Evolutionary conservation across 1,140 invertebrate genomes (phyloP), one percentile per base, ranked within the genome.

Genomic region (Heliconius nattereri): DNA sequence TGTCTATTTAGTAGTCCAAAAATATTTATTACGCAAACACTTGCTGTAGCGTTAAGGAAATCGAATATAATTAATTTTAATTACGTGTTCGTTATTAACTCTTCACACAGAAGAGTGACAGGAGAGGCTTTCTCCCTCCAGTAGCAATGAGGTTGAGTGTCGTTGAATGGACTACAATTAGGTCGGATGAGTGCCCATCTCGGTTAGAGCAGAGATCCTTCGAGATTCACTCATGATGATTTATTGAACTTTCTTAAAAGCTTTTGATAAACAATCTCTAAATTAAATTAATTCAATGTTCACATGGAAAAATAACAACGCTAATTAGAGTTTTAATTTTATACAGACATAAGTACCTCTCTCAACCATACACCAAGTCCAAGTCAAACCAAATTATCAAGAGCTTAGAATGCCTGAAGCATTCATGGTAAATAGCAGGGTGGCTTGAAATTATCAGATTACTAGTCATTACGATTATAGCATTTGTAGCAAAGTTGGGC

Each of bases 161-260:
- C 84, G 83, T 91, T 88, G 85, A 88, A 89, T 84, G 87, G 82
- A 75, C 87, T 82, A 77, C 89, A 91, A 90, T 89, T 88, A 86
- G 89, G 88, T 88, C 89, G 87, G 75, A 76, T 52, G 78, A 85
- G 84, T 78, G 81, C 78, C 85, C 75, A 85, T 84, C 83, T 84
- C 78, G 83, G 81, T 83, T 85, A 57, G 73, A 79, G 73, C 71
- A 73, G 35, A 37, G 57, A 70, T 76, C 75, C 75, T 76, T 45
- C 19, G 35, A 45, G 35, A 76, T 70, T 70, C 16, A 76, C 32
- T 52, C 49, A 52, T 52, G 19, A 52, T 66, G 57, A 40, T 70
- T 40, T 76, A 35, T 70, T 66, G 60, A 66, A 13, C 60, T 66
- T 66, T 66, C 60, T 66, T 13, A 29, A n/a, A 29, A n/a, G 26